Evolutionary conservation across 2,113 vertebrate species (phyloP), one percentile per base, ranked within the genome.

Genomic region (Recurvirostra avosetta): DNA sequence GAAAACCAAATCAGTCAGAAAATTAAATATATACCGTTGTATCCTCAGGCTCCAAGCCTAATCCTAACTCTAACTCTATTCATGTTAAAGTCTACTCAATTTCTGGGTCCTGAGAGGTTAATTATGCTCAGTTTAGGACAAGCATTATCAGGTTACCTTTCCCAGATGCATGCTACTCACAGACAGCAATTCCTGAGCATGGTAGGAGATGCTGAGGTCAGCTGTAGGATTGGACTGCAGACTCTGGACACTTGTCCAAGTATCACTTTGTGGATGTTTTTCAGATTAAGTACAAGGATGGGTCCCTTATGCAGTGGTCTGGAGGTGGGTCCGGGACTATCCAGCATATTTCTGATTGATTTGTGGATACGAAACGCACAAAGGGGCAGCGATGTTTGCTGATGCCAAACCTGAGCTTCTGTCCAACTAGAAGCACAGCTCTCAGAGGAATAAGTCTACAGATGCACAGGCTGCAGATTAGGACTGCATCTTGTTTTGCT

Each of bases 401-500:
- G 65, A 55, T 77, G 43, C 16, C 63, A 90, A 38, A 58, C 20
- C 55, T 56, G 52, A 92, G 53, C 59, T 85, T 82, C 53, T 62
- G 50, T 43, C 62, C 67, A 92, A 34, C 53, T n/a, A 73, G 62
- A 80, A 73, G 34, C 50, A 59, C 25, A 40, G 79, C 25, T 88
- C 72, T 23, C 63, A 90, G 14, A 82, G 83, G 71, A 94, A 9
- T 76, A 83, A 73, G 16, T 70, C 65, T 83, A 72, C 76, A 95
- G 73, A 92, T 82, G 77, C 71, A 82, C 58, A 79, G 45, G 59
- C 84, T 96, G 67, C 67, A 90, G 89, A 92, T 94, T 94, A 94
- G 40, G 74, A 76, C 55, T 91, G 87, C 75, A 91, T 94, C 89
- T 96, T 90, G 86, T 91, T 95, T 92, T 52, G 66, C 87, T 79